Evolutionary conservation across 2,797 vertebrate genomes (phyloP).

Genomic region (Hybognathus amarus): DNA sequence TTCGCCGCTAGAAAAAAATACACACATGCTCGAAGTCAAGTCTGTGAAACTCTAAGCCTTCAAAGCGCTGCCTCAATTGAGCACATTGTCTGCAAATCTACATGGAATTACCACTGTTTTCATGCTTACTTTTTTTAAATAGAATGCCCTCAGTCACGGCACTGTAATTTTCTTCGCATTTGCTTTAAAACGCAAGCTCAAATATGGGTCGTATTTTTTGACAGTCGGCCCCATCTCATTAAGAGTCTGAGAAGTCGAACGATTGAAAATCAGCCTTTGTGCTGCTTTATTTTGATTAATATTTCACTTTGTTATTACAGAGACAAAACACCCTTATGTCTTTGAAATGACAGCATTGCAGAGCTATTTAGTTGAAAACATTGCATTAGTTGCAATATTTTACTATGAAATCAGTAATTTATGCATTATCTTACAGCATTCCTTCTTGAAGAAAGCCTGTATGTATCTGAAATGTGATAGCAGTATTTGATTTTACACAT

Average conservation of each 20-base stretch:
- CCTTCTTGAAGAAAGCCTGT: background rate
- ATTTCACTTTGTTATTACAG: conserved; percentile 36
- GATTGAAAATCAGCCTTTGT: conserved; percentile 32
- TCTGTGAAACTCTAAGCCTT: conserved; percentile 50
- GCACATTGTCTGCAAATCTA: conserved; percentile 55
- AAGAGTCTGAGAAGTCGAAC: conserved; percentile 8
- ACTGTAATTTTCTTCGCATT: conserved; percentile 13
- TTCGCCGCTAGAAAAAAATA: conserved; percentile 68
- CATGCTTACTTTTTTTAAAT: background rate
- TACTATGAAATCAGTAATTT: conserved; percentile 35
- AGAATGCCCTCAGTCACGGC: conserved; percentile 27
- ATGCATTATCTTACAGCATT: conserved; percentile 14
- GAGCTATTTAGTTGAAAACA: conserved; percentile 19
- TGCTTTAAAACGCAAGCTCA: conserved; percentile 24
- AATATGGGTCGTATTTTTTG: conserved; percentile 2
- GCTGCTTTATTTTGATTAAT: conserved; percentile 40
- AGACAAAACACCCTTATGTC: background rate
- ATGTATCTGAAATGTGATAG: conserved; percentile 22
- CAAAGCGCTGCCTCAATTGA: conserved; percentile 51
- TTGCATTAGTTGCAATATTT: conserved; percentile 30
- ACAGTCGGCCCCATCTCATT: conserved; percentile 27
- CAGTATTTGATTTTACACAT: conserved; percentile 41
- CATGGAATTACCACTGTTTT: conserved; percentile 39
- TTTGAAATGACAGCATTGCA: conserved; percentile 21
- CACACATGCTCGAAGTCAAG: conserved; percentile 44